Percentiles rank a stretch among this genome's conserved stretches.
These are phyloP conservation scores for Micromesistius poutassou DNA, from an alignment of 2,797 vertebrate species.

Conservation along the genomic window DNA sequence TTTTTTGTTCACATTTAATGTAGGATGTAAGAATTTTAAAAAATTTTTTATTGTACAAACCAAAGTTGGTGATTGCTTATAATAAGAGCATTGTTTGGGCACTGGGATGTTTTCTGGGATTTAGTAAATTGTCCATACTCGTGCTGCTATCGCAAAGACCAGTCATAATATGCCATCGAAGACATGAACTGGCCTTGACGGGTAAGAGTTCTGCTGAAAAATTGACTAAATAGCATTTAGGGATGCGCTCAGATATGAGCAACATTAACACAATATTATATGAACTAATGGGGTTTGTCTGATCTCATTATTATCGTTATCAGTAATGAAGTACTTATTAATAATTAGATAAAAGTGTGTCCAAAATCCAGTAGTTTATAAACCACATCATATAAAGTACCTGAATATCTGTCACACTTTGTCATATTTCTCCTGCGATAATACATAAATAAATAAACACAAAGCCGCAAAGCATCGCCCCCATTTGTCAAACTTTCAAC, in stretches of 20 bases:
- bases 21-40: neutral
- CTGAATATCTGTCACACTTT: neutral
- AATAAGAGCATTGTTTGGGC: too few species aligned
- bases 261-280: neutral
- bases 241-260: neutral
- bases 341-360: neutral
- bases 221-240: neutral
- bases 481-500: neutral
- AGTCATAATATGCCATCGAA: conserved; percentile 66
- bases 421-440: neutral
- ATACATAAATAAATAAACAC: neutral
- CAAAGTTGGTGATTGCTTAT: too few species aligned
- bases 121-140: neutral
- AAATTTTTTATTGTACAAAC: too few species aligned
- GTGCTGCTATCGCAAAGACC: conserved; percentile 39
- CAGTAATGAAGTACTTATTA: neutral
- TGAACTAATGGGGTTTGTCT: neutral
- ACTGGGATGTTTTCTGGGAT: too few species aligned
- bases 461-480: neutral
- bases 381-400: neutral
- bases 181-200: conserved; percentile 39
- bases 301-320: neutral
- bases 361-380: neutral
- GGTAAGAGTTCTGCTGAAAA: neutral
- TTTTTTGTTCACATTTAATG: neutral